Conservation (phyloP, 2,797 vertebrate genomes). For the Mormyrus proboscirostris region DNA sequence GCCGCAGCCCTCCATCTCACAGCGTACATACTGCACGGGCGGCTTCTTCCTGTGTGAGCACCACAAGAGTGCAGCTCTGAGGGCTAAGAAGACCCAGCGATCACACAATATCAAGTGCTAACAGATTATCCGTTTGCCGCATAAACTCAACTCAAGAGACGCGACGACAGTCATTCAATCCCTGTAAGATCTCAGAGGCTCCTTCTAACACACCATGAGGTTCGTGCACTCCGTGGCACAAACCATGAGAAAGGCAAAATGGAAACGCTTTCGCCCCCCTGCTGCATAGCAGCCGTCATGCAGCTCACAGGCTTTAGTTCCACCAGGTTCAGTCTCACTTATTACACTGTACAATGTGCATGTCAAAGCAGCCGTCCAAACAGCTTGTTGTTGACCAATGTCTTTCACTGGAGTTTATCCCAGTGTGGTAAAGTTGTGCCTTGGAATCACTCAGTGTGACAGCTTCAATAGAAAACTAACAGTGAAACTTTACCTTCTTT, state of each 20-base stretch:
- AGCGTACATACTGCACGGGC: constrained; percentile 94
- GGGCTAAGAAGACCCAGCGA: background rate
- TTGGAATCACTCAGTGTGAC: background rate
- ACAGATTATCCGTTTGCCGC: background rate
- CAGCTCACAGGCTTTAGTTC: background rate
- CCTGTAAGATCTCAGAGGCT: background rate
- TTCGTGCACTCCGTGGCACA: background rate
- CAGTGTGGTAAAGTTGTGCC: background rate
- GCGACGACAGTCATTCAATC: background rate
- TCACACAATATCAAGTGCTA: background rate
- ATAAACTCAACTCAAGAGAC: background rate
- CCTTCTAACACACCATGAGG: background rate
- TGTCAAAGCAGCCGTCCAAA: background rate
- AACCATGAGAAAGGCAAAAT: background rate
- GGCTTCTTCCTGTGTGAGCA: constrained; percentile 83
- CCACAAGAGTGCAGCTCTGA: background rate
- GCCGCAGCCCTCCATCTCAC: constrained; percentile 96
- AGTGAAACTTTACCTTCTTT: constrained; percentile 72
- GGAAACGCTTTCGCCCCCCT: background rate
- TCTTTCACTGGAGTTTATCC: background rate
- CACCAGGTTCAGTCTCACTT: background rate
- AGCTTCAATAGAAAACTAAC: background rate
- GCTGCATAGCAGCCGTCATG: background rate
- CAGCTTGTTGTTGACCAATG: background rate
- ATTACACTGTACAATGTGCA: background rate